Base-by-base conservation (phyloP, 1,140 invertebrate species). In the Penaeus chinensis region DNA sequence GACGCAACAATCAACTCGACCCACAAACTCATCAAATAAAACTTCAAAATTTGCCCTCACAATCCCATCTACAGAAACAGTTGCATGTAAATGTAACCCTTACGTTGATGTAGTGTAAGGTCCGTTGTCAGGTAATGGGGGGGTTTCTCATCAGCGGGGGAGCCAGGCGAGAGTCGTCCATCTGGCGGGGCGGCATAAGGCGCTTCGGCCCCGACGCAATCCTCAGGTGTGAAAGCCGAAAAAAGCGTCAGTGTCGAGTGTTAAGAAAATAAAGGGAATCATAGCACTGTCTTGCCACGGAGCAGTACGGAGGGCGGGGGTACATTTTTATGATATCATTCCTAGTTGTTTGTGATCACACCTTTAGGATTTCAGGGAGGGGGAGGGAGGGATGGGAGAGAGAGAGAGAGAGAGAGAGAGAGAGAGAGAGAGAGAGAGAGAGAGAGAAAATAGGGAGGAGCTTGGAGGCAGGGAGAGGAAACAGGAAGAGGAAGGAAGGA, bases 11-110 rank as follows among this genome's bases (percentile, higher is more conserved):
- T 85, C 84, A 85, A 79, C 84, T 65, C 62, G 62, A 63, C 24
- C 76, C 84, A 69, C 84, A 79, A 85, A 79, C 84, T 85, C 84
- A 85, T 85, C 84, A 79, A 85, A 85, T 85, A 85, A 79, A 85
- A 85, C 77, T 80, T 80, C 84, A 85, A 66, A 80, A 85, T 85
- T 85, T 80, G 77, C 84, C 77, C 62, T 24, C 76, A 80, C 84
- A 85, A 79, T 85, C 77, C 84, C 77, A 80, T 85, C 84, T 47
- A 42, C 61, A 63, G 76, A 61, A 78, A 85, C 84, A 65, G 62
- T 69, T 69, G 84, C 84, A 85, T 85, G 77, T 80, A 85, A 85
- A 79, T 85, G 77, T 85, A 69, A 54, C 84, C 84, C 77, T 85
- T 79, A 79, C 62, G 77, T 62, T 69, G 84, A 80, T 60, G 61